Evolutionary conservation across 2,888 invertebrate genomes (phyloP).

Genomic region (Amiota mariae): DNA sequence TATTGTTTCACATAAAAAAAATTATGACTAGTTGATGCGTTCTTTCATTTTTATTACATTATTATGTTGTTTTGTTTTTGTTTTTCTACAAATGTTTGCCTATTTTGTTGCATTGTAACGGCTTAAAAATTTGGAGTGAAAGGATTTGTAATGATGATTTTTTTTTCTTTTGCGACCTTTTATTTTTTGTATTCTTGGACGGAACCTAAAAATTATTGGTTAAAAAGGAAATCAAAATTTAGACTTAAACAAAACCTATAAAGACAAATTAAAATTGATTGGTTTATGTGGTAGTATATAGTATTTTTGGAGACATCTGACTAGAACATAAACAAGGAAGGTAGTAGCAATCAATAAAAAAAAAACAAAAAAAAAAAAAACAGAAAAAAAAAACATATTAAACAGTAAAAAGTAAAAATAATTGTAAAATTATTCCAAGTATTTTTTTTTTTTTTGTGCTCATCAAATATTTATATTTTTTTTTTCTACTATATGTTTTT

Average conservation of each 20-base stretch:
- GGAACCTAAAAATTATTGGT: conserved; percentile 50
- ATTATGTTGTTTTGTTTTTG: too few species aligned
- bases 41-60: too few species aligned
- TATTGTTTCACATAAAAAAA: neutral
- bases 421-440: too few species aligned
- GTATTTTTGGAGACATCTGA: neutral
- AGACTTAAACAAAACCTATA: neutral
- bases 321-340: neutral
- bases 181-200: conserved; percentile 46
- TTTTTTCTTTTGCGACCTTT: neutral
- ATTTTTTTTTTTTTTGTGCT: too few species aligned
- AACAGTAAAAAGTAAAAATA: neutral
- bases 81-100: too few species aligned
- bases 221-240: neutral
- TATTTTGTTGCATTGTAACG: too few species aligned
- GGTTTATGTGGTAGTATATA: too few species aligned
- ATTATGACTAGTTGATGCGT: conserved; percentile 59
- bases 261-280: too few species aligned
- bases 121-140: too few species aligned
- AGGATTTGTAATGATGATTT: too few species aligned
- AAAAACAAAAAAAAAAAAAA: neutral
- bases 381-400: neutral
- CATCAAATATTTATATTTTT: too few species aligned
- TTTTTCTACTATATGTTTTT: too few species aligned
- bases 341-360: neutral